These are phyloP conservation scores for Phenganax stokvisi DNA, from an alignment of 92 coral and sea anemone genomes.

Conservation along the genomic window DNA sequence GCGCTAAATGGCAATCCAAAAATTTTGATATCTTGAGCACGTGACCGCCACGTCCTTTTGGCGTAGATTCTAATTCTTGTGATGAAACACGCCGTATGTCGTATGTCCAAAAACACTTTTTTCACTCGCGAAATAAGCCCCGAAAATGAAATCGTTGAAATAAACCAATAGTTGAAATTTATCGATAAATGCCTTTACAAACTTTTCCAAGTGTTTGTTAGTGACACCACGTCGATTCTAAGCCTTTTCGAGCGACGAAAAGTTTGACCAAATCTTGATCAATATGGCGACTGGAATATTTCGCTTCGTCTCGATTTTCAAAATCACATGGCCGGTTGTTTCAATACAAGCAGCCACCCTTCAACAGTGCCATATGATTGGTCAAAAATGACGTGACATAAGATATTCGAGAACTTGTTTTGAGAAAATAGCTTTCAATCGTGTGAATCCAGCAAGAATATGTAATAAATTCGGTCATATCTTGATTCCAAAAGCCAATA, in stretches of 20 bases:
- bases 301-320: slow-evolving; percentile 41
- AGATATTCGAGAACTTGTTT: slow-evolving; percentile 21
- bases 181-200: slow-evolving; percentile 14
- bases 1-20: slow-evolving; percentile 62
- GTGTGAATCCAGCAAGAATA: neutral
- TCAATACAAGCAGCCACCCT: slow-evolving; percentile 83
- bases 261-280: slow-evolving; percentile 30
- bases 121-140: slow-evolving; percentile 31
- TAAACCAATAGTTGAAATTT: neutral
- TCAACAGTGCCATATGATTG: slow-evolving; percentile 65
- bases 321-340: slow-evolving; percentile 67
- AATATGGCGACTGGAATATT: slow-evolving; percentile 42
- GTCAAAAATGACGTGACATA: slow-evolving; percentile 39
- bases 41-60: slow-evolving; percentile 99
- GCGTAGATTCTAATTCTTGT: slow-evolving; percentile 99
- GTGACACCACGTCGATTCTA: neutral
- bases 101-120: slow-evolving; percentile 24
- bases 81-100: slow-evolving; percentile 84
- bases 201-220: neutral
- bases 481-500: neutral
- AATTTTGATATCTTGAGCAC: slow-evolving; percentile 93
- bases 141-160: slow-evolving; percentile 4
- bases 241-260: slow-evolving; percentile 7
- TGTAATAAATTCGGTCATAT: slow-evolving; percentile 4
- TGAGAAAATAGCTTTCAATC: slow-evolving; percentile 31